These are phyloP conservation scores for Cybosia mesomella DNA, from an alignment of 2,888 invertebrate genomes.

Conservation along the genomic window DNA sequence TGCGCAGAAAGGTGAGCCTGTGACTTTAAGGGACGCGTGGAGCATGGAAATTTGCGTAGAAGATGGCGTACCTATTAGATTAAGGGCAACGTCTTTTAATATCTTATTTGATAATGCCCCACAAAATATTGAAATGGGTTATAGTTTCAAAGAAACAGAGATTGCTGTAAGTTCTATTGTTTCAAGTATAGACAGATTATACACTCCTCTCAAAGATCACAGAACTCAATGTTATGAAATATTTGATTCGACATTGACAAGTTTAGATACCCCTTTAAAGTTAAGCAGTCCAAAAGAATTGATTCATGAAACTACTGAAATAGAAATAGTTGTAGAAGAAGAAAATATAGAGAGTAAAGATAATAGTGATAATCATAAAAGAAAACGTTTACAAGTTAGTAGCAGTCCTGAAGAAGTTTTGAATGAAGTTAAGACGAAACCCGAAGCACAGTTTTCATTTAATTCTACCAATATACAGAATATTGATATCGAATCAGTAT, in stretches of 20 bases:
- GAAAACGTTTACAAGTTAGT: constrained; percentile 69
- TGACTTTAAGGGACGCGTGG: constrained; percentile 76
- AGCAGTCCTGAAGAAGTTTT: constrained; percentile 63
- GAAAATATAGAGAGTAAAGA: constrained; percentile 61
- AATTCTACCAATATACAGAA: constrained; percentile 76
- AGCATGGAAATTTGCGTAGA: constrained; percentile 80
- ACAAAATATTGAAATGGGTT: constrained; percentile 47
- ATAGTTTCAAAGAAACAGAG: constrained; percentile 70
- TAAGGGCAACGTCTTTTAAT: constrained; percentile 69
- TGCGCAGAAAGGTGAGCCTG: constrained; percentile 45
- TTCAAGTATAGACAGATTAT: constrained; percentile 68
- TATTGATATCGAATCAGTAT: constrained; percentile 82
- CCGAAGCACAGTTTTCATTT: constrained; percentile 71
- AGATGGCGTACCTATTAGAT: constrained; percentile 71
- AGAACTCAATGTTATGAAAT: constrained; percentile 74
- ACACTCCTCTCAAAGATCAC: constrained; percentile 76
- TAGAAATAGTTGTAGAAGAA: constrained; percentile 72
- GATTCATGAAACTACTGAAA: constrained; percentile 58
- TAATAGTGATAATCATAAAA: constrained; percentile 66
- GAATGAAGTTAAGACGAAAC: constrained; percentile 67
- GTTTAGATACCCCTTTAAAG: constrained; percentile 81
- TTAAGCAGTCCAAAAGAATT: constrained; percentile 56
- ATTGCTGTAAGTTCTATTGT: constrained; percentile 72
- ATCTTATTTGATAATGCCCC: constrained; percentile 64
- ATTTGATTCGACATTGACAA: constrained; percentile 81